Percentiles rank a stretch among this genome's conserved stretches.
Evolutionary conservation across 2,888 invertebrate species (phyloP).

Genomic region (Sarcophaga carnaria): DNA sequence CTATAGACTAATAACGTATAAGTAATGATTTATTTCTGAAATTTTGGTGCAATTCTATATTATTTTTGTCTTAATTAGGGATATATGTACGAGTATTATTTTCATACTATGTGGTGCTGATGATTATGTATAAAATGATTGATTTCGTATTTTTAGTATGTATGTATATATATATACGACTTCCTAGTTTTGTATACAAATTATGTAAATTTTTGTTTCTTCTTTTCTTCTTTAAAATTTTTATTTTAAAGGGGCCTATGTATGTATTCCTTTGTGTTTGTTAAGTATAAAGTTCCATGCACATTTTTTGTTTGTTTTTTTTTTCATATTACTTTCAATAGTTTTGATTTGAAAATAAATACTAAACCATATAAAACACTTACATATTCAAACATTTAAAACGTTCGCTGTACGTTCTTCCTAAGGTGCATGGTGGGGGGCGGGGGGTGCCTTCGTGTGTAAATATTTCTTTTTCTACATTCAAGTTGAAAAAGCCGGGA

Average conservation of each 20-base stretch:
- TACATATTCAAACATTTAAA: background rate
- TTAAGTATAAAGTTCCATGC: slow-evolving; percentile 19
- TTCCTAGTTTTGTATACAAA: background rate
- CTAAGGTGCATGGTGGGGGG: background rate
- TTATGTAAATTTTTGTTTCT: slow-evolving; percentile 61
- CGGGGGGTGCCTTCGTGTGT: background rate
- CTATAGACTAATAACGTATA: slow-evolving; percentile 27
- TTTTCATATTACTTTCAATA: background rate
- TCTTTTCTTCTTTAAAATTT: slow-evolving; percentile 49
- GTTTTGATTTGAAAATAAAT: background rate
- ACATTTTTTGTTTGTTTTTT: background rate
- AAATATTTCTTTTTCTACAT: background rate
- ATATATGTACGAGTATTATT: background rate
- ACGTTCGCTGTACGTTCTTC: background rate
- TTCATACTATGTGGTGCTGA: slow-evolving; percentile 80
- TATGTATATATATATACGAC: background rate
- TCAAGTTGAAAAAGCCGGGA: background rate
- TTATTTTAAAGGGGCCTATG: slow-evolving; percentile 38
- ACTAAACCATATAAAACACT: slow-evolving; percentile 37
- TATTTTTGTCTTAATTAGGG: slow-evolving; percentile 1
- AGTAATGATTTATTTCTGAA: slow-evolving; percentile 69
- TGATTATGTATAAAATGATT: slow-evolving; percentile 78
- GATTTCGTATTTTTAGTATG: slow-evolving; percentile 71
- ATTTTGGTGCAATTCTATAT: slow-evolving; percentile 67
- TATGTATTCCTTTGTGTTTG: slow-evolving; percentile 47